phyloP scores from a whole-genome alignment of 2,797 vertebrate genomes.

The Oreochromis mossambicus region DNA sequence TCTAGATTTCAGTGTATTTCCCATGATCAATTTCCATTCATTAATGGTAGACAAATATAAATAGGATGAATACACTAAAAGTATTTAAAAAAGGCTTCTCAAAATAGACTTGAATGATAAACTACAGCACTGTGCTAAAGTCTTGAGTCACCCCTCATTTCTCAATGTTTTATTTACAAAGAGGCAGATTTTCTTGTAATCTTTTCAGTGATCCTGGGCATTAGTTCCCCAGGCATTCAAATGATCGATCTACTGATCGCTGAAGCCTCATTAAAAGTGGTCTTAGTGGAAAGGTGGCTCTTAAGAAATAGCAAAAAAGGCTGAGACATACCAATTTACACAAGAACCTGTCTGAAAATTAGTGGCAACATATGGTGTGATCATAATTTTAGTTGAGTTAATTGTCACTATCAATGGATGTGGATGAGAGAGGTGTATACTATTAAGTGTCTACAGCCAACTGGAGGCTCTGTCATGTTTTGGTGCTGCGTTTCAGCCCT shows the following conservation, averaged over 20 bases:
- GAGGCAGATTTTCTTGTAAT: background rate
- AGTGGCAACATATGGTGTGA: background rate
- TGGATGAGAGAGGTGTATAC: background rate
- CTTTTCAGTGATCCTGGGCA: background rate
- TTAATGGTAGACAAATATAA: background rate
- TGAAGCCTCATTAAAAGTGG: background rate
- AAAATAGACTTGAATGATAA: background rate
- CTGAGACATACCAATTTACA: background rate
- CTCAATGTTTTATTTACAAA: background rate
- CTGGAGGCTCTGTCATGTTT: background rate
- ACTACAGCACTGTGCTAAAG: background rate
- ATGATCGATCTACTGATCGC: accelerated
- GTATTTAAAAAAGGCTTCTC: background rate
- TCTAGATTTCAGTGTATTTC: background rate
- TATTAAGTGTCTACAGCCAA: background rate
- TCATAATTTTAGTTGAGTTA: background rate
- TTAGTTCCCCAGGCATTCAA: background rate
- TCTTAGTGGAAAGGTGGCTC: background rate
- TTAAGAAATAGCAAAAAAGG: background rate
- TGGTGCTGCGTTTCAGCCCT: background rate
- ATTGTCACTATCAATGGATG: background rate
- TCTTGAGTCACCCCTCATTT: background rate
- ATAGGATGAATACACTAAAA: background rate
- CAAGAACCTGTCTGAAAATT: background rate
- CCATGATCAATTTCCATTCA: background rate